phyloP scores from a whole-genome alignment of 2,113 vertebrate species.

The Brachypteracias leptosomus region DNA sequence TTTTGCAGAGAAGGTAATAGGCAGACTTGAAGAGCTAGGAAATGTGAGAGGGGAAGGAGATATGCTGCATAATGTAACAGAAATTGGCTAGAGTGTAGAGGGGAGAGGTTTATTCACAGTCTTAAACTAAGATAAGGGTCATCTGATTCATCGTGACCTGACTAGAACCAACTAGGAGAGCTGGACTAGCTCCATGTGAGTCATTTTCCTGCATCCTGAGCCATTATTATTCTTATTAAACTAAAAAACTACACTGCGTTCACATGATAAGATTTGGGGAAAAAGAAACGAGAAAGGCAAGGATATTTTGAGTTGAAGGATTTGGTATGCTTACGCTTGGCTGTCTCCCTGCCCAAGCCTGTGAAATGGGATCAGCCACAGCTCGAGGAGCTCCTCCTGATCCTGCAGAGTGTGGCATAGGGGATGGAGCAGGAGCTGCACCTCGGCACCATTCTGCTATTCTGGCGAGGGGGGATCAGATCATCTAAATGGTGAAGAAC shows the following conservation, averaged over 20 bases:
- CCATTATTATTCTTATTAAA: constrained; percentile 65
- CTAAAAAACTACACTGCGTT: constrained; percentile 1
- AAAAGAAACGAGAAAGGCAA: background rate
- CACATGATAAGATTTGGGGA: constrained; percentile 12
- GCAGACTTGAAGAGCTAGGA: background rate
- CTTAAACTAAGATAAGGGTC: constrained; percentile 60
- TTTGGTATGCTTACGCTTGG: background rate
- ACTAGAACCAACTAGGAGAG: constrained; percentile 48
- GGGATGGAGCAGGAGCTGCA: background rate
- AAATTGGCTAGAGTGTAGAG: background rate
- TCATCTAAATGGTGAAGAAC: background rate
- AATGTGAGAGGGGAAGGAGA: constrained; percentile 30
- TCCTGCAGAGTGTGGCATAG: background rate
- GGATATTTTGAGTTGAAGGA: background rate
- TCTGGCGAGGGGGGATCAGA: background rate
- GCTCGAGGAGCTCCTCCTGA: accelerated
- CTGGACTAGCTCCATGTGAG: constrained; percentile 68
- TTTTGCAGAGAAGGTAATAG: background rate
- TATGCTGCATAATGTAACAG: background rate
- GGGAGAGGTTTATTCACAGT: constrained; percentile 40
- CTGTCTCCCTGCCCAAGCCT: background rate
- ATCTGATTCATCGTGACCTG: constrained; percentile 67
- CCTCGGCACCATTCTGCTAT: background rate
- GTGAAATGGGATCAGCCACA: background rate
- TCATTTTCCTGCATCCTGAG: constrained; percentile 64